Evolutionary conservation across 2,797 vertebrate species (phyloP).

Genomic region (Peromyscus eremicus): DNA sequence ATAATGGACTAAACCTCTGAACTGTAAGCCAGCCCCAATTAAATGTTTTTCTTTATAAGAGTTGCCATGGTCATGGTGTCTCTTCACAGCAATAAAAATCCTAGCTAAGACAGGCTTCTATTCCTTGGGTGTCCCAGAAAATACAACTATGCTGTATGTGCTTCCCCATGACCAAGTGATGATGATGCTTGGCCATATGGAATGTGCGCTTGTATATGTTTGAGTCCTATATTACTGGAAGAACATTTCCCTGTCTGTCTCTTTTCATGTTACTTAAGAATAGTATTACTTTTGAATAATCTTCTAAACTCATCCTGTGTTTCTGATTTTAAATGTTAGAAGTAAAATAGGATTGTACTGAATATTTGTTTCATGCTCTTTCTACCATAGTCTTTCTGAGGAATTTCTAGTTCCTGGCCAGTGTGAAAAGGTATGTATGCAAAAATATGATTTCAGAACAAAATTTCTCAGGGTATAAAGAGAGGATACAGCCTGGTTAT

Average conservation of each 20-base stretch:
- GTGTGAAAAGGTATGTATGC: not conserved
- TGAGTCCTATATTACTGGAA: not conserved
- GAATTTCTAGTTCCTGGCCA: not conserved
- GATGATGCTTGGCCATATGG: not conserved
- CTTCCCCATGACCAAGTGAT: not conserved
- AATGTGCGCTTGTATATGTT: not conserved
- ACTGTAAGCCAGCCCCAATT: not conserved
- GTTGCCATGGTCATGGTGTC: not conserved
- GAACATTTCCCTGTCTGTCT: not conserved
- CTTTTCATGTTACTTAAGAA: not conserved
- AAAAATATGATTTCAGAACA: not conserved
- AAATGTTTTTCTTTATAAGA: too few species aligned
- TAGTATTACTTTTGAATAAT: not conserved
- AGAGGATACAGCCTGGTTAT: not conserved
- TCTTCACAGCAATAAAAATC: not conserved
- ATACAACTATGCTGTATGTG: not conserved
- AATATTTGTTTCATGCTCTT: constrained; percentile 8
- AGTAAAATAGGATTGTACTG: constrained; percentile 20
- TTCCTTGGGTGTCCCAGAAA: not conserved
- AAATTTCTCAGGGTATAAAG: constrained; percentile 9
- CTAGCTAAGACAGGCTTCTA: not conserved
- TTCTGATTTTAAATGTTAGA: constrained; percentile 47
- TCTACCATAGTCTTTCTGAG: not conserved
- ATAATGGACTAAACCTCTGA: not conserved
- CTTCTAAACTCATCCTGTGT: not conserved